A percentile compares a stretch with the other conserved stretches of the same genome.
Evolutionary conservation across 2,113 vertebrate genomes (phyloP).

Genomic region (Sorex araneus): DNA sequence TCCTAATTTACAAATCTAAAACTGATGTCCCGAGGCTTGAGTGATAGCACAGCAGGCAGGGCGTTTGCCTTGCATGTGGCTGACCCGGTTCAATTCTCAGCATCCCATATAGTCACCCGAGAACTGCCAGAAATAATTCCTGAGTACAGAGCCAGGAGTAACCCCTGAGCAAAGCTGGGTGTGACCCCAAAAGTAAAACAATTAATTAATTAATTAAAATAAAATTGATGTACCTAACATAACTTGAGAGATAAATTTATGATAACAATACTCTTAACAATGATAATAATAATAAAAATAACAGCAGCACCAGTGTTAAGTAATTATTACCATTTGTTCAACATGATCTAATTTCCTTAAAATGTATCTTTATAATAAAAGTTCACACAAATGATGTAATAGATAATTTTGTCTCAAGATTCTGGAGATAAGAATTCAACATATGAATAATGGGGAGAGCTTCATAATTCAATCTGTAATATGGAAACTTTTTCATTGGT

Average conservation of each 20-base stretch:
- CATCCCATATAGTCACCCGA: too few relatives aligned
- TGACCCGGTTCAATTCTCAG: too few relatives aligned
- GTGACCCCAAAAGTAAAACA: too few relatives aligned
- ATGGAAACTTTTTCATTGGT: neutral
- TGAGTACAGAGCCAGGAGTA: too few relatives aligned
- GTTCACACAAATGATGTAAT: neutral
- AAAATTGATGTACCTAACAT: neutral
- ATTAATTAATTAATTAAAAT: too few relatives aligned
- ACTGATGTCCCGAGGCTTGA: too few relatives aligned
- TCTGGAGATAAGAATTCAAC: neutral
- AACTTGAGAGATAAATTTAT: neutral
- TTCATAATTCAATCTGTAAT: neutral
- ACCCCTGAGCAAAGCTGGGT: too few relatives aligned
- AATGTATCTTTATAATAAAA: neutral
- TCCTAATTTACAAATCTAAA: conserved; percentile 20
- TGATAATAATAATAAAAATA: neutral
- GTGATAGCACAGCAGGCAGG: too few relatives aligned
- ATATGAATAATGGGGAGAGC: neutral
- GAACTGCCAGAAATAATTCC: too few relatives aligned
- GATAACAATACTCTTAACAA: neutral
- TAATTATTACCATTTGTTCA: neutral
- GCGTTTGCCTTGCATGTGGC: too few relatives aligned
- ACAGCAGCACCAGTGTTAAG: neutral
- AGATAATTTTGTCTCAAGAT: neutral
- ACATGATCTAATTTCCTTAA: neutral